Conservation (phyloP, 2,888 invertebrate genomes). For the Acanthosoma haemorrhoidale region DNA sequence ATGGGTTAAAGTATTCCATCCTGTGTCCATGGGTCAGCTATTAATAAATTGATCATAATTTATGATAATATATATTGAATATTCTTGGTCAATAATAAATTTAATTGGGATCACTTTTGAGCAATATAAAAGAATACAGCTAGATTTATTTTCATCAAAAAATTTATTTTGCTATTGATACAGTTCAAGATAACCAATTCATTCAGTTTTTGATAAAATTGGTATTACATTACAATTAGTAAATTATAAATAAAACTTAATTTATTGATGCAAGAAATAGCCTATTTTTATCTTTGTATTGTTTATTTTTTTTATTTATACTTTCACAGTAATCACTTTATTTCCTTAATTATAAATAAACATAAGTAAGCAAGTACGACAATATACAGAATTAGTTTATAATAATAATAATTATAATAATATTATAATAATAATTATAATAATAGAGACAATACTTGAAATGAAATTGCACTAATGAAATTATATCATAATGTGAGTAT, state of each 20-base stretch:
- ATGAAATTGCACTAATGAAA: slow-evolving; percentile 19
- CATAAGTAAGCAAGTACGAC: neutral
- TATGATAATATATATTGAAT: too few species aligned
- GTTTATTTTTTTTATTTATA: neutral
- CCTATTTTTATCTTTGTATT: neutral
- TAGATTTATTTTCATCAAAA: neutral
- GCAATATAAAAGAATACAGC: neutral
- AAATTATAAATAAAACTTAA: neutral
- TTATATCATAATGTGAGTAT: neutral
- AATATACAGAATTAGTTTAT: slow-evolving; percentile 8
- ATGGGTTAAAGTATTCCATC: too few species aligned
- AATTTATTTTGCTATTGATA: too few species aligned
- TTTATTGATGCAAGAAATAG: neutral
- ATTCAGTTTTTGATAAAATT: too few species aligned
- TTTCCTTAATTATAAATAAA: neutral
- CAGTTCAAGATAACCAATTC: too few species aligned
- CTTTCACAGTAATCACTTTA: neutral
- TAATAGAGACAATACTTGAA: slow-evolving; percentile 22
- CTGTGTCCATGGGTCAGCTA: too few species aligned
- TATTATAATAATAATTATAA: slow-evolving; percentile 1
- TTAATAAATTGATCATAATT: too few species aligned
- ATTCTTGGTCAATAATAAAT: neutral
- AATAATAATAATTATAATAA: neutral
- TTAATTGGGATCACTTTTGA: neutral
- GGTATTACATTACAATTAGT: too few species aligned